Evolutionary conservation across 2,888 invertebrate species (phyloP), one percentile per base, ranked within the genome.

Genomic region (Leptothorax acervorum): DNA sequence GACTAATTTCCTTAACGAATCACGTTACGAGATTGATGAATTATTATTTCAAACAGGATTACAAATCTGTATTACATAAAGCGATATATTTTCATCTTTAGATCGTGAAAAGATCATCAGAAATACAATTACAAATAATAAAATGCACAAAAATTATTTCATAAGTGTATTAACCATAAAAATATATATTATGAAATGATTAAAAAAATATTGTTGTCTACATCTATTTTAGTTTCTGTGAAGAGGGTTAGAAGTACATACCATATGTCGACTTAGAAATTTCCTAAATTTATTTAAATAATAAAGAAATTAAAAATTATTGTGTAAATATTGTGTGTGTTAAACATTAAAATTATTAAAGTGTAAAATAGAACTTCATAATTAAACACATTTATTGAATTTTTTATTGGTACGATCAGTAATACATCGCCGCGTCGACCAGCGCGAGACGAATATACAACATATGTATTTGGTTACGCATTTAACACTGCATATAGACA

Each of bases 381-480:
- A 90, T 91, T 88, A 92, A 92, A 92, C 90, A 91, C 91, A 92
- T 92, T 92, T 91, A 92, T 92, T 91, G 89, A 91, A 88, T 84
- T 84, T 66, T 68, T 86, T 86, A 87, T 81, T 87, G 85, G 63
- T 82, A 85, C 74, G 85, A 23, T 23, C 23, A 82, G 74, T 90
- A 90, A 81, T 86, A 90, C 76, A 81, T 89, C 87, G 89, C 83
- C 90, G 85, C 90, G 66, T 86, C 91, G 90, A 86, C 90, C 91
- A 90, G 91, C 90, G 90, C 84, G 86, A 86, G 90, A 90, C 91
- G 85, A 85, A 76, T 90, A 86, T 87, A 86, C 71, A 86, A 81
- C 75, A 88, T 73, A 88, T 84, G 66, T 68, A 78, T 70, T 68
- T 78, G 78, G 0, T 78, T 78, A 78, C 53, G 53, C 53, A 66